Percentiles rank a stretch among this genome's conserved stretches.
Evolutionary conservation across 2,888 invertebrate genomes (phyloP).

Genomic region (Matsumyia berberina): DNA sequence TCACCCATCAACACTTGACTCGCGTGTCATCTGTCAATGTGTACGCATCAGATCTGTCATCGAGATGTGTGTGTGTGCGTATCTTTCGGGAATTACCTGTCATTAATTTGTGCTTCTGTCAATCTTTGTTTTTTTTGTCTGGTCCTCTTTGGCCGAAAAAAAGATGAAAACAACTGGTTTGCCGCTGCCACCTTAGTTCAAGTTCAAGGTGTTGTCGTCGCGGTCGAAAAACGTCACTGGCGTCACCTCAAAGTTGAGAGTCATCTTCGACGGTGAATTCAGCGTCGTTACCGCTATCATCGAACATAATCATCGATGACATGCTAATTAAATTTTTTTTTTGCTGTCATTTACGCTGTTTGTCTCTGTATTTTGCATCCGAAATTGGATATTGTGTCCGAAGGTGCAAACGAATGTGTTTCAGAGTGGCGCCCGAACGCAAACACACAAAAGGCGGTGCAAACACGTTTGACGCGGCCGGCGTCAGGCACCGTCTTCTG

Average conservation of each 20-base stretch:
- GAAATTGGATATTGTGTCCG: conserved; percentile 52
- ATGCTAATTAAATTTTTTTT: conserved; percentile 64
- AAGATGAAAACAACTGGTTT: conserved; percentile 18
- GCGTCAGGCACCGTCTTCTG: too few species aligned
- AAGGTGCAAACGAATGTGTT: conserved; percentile 59
- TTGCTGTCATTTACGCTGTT: conserved; percentile 18
- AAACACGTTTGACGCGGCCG: conserved; percentile 66
- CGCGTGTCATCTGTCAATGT: conserved; percentile 56
- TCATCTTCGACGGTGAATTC: conserved; percentile 11
- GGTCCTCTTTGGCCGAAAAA: too few species aligned
- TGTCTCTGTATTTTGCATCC: conserved; percentile 34
- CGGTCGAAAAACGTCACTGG: conserved; percentile 35
- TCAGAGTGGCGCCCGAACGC: conserved; percentile 65
- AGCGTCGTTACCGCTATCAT: conserved; percentile 30
- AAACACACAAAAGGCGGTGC: conserved; percentile 64
- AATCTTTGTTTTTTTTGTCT: not conserved
- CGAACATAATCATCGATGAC: conserved; percentile 60
- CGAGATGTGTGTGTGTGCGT: conserved; percentile 31
- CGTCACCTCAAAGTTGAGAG: conserved; percentile 24
- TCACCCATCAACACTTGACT: conserved; percentile 28
- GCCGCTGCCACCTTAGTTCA: conserved; percentile 14
- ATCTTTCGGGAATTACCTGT: conserved; percentile 49
- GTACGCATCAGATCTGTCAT: conserved; percentile 44
- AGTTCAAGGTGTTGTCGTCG: conserved; percentile 54
- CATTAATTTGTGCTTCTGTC: conserved; percentile 53